Conservation (phyloP, 2,113 vertebrate genomes). For the Macroglossus sobrinus region DNA sequence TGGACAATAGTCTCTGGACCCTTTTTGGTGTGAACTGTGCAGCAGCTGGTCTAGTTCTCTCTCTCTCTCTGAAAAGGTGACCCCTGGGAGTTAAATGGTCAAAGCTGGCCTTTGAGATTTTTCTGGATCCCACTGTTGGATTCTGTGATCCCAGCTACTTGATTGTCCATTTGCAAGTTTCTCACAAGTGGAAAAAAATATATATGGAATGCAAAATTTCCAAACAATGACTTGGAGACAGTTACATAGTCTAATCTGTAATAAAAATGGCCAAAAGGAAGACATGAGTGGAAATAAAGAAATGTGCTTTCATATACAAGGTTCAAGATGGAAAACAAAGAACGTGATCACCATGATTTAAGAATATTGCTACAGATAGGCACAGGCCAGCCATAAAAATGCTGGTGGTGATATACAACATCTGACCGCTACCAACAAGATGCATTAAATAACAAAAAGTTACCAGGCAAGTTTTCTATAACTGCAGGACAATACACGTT, state of each 20-base stretch:
- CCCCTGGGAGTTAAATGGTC: background rate
- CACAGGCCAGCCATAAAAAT: background rate
- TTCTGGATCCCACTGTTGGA: background rate
- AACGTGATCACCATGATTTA: constrained; percentile 45
- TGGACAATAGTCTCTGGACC: background rate
- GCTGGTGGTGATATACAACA: background rate
- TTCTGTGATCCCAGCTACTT: background rate
- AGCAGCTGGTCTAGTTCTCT: background rate
- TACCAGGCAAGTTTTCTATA: background rate
- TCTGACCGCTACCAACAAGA: background rate
- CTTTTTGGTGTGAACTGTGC: background rate
- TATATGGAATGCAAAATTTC: background rate
- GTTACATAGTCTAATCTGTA: background rate
- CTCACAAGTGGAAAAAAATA: background rate
- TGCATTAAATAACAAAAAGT: constrained; percentile 7
- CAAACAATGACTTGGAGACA: background rate
- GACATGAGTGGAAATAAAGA: background rate
- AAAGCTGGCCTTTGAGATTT: background rate
- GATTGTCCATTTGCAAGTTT: background rate
- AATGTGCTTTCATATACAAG: background rate
- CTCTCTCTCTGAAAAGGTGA: background rate
- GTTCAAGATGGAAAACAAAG: constrained; percentile 11
- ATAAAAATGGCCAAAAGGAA: background rate
- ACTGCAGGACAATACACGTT: background rate
- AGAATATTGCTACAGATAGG: background rate